These are phyloP conservation scores for Eupristina koningsbergeri DNA, from an alignment of 1,140 invertebrate genomes.

Conservation along the genomic window DNA sequence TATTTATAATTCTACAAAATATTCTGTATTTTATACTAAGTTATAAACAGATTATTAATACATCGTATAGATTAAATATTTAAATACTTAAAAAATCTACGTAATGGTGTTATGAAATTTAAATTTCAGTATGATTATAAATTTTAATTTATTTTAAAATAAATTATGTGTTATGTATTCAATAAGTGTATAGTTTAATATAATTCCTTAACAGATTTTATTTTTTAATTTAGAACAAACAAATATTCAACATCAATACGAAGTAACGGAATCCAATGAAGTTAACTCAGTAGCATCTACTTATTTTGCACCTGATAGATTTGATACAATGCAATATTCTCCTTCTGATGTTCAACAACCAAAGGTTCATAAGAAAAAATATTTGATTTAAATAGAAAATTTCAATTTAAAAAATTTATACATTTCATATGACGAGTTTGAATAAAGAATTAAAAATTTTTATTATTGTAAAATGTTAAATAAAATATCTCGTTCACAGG, in stretches of 20 bases:
- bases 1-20: too few species aligned
- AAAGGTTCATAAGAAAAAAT: conserved; percentile 9
- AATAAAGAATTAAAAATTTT: neutral
- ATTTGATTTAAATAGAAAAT: neutral
- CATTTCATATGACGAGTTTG: neutral
- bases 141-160: too few species aligned
- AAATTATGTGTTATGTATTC: neutral
- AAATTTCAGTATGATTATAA: too few species aligned
- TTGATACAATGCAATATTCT: conserved; percentile 57
- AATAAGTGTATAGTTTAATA: conserved; percentile 52
- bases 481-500: neutral
- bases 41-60: too few species aligned
- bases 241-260: conserved; percentile 58
- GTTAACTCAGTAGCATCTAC: conserved; percentile 55
- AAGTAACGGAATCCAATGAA: conserved; percentile 65
- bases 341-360: conserved; percentile 59
- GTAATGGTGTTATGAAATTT: too few species aligned
- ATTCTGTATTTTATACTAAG: too few species aligned
- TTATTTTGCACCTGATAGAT: conserved; percentile 57
- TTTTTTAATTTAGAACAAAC: conserved; percentile 51
- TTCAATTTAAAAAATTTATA: neutral
- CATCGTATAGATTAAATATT: too few species aligned
- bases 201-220: conserved; percentile 54
- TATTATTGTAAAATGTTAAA: too few species aligned
- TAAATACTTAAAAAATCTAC: too few species aligned